These are phyloP conservation scores for Salpingus planirostris DNA, from an alignment of 2,888 invertebrate genomes.

Conservation along the genomic window DNA sequence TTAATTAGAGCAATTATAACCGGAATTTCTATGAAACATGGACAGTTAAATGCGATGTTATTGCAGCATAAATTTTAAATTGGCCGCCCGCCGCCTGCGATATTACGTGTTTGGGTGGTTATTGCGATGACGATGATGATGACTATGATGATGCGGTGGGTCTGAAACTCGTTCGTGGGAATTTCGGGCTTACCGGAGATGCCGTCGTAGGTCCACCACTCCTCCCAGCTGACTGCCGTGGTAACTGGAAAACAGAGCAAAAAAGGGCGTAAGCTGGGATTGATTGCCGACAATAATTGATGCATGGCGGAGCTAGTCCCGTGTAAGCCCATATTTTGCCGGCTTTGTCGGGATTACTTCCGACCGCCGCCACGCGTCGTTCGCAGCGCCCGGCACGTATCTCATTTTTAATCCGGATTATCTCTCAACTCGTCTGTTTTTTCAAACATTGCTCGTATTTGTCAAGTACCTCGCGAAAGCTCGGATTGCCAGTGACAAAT, in stretches of 20 bases:
- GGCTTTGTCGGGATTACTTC: constrained; percentile 34
- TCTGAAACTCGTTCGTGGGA: no score
- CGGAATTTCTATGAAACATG: no score
- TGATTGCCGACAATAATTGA: constrained; percentile 36
- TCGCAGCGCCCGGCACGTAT: constrained; percentile 34
- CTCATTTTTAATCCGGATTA: constrained; percentile 43
- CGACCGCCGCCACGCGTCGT: constrained; percentile 28
- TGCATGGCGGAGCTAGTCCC: constrained; percentile 28
- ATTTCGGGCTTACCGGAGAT: constrained; percentile 88
- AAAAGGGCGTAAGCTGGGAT: constrained; percentile 21
- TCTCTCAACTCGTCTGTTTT: constrained; percentile 33
- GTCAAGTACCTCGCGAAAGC: constrained; percentile 19
- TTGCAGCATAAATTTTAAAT: no score
- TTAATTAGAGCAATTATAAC: no score
- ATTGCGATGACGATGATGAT: no score
- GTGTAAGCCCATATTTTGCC: constrained; percentile 36
- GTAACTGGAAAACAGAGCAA: constrained; percentile 50
- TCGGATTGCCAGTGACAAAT: constrained; percentile 17
- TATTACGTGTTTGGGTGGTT: no score
- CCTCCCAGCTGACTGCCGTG: constrained; percentile 80
- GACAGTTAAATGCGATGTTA: no score
- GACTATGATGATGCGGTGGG: no score
- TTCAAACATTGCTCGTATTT: constrained; percentile 20
- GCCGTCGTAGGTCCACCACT: constrained; percentile 50
- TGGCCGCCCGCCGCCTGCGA: no score